Evolutionary conservation across 37 sponge, comb jelly and placozoan species (phyloP).

Genomic region (Dysidea cf. avara): DNA sequence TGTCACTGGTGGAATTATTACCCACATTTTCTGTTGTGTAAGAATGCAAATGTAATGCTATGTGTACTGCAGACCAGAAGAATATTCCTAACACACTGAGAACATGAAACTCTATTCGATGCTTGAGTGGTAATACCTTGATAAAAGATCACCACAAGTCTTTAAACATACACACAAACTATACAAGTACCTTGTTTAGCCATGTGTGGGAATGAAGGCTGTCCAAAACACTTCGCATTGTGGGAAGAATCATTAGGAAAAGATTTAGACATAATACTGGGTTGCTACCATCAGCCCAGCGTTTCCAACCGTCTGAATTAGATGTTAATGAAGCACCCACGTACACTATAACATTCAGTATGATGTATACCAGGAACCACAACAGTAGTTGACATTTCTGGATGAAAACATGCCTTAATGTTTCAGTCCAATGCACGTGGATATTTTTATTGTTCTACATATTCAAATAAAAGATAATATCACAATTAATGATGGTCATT

Average conservation of each 20-base stretch:
- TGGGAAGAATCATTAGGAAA: conserved; percentile 49
- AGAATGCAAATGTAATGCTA: conserved; percentile 31
- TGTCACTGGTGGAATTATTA: background rate
- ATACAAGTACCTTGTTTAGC: conserved; percentile 36
- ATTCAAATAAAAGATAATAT: too few relatives aligned
- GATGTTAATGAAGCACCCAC: conserved; percentile 12
- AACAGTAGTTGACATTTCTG: background rate
- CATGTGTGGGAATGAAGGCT: conserved; percentile 24
- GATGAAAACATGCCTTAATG: too few relatives aligned
- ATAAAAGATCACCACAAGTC: background rate
- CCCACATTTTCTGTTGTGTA: conserved; percentile 29
- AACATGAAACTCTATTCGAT: conserved; percentile 24
- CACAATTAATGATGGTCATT: too few relatives aligned
- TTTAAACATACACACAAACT: too few relatives aligned
- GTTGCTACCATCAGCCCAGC: conserved; percentile 39
- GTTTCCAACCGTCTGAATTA: conserved; percentile 11
- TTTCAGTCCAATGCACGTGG: too few relatives aligned
- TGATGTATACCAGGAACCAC: conserved; percentile 34
- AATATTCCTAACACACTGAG: conserved; percentile 10
- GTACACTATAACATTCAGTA: conserved; percentile 32
- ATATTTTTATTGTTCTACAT: too few relatives aligned
- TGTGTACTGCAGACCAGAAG: conserved; percentile 38
- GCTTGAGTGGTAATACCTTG: conserved; percentile 45
- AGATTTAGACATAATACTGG: conserved; percentile 59
- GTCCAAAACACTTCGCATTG: conserved; percentile 21